These are phyloP conservation scores for Indicator indicator DNA, from an alignment of 2,113 vertebrate species.

Conservation along the genomic window DNA sequence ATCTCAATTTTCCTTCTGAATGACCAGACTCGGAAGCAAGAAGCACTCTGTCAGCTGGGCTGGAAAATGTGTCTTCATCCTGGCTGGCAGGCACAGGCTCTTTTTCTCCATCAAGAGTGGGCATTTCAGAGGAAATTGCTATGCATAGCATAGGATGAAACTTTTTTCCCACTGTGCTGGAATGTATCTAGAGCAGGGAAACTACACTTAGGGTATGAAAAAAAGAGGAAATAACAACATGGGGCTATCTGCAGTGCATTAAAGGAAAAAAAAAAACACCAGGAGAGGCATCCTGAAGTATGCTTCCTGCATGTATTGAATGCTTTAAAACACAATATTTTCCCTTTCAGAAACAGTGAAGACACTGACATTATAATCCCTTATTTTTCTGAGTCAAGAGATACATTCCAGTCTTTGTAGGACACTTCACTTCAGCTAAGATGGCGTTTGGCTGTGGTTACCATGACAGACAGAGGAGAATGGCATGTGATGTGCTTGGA, in stretches of 20 bases:
- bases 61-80: not conserved
- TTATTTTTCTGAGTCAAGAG: constrained; percentile 23
- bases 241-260: constrained; percentile 61
- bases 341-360: constrained; percentile 71
- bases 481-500: not conserved
- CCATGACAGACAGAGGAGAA: constrained; percentile 46
- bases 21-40: not conserved
- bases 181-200: constrained; percentile 62
- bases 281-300: constrained; percentile 67
- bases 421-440: constrained; percentile 11
- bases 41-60: not conserved
- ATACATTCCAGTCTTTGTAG: constrained; percentile 69
- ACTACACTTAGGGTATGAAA: constrained; percentile 47
- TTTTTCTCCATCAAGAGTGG: not conserved
- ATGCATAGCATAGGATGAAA: not conserved
- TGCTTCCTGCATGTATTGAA: constrained; percentile 66
- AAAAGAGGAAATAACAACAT: constrained; percentile 68
- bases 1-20: not conserved
- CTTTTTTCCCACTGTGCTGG: constrained; percentile 46
- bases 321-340: constrained; percentile 70
- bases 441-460: constrained; percentile 42
- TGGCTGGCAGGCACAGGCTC: not conserved
- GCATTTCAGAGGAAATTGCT: constrained; percentile 53
- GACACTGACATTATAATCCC: constrained; percentile 19
- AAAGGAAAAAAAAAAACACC: constrained; percentile 59